These are phyloP conservation scores for Ceratosolen solmsi DNA, from an alignment of 1,140 invertebrate species.

Conservation along the genomic window DNA sequence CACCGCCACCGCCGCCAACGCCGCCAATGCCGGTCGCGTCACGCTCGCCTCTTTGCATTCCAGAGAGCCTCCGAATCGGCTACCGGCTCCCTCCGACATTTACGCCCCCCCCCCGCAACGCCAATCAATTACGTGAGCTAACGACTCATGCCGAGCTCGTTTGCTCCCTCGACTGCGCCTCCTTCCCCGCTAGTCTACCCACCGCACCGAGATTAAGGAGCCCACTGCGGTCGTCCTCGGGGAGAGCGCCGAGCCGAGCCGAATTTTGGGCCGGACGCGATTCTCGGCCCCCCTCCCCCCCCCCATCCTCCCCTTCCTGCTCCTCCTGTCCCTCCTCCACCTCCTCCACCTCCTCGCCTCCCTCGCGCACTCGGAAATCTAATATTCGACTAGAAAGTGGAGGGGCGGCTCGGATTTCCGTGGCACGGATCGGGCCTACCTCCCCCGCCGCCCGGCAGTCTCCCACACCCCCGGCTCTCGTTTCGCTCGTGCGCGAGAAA, in stretches of 20 bases:
- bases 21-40: background rate
- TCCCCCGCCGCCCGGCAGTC: background rate
- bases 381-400: constrained; percentile 43
- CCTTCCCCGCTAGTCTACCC: too few species aligned
- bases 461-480: background rate
- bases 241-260: background rate
- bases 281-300: background rate
- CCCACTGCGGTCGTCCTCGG: too few species aligned
- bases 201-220: too few species aligned
- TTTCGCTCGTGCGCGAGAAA: background rate
- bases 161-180: background rate
- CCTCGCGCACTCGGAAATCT: constrained; percentile 35
- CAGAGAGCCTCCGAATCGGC: constrained; percentile 17
- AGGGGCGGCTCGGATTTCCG: constrained; percentile 44
- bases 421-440: background rate
- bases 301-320: background rate
- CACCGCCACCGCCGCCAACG: background rate
- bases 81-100: constrained; percentile 35
- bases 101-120: background rate
- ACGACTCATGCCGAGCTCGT: constrained; percentile 1
- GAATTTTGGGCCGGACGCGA: too few species aligned
- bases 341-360: background rate
- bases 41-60: constrained; percentile 8
- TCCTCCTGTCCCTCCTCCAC: background rate
- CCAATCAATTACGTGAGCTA: constrained; percentile 38